A percentile compares a stretch with the other conserved stretches of the same genome.
Evolutionary conservation across 1,140 invertebrate species (phyloP).

Genomic region (Brachionus asplanchnoidis): DNA sequence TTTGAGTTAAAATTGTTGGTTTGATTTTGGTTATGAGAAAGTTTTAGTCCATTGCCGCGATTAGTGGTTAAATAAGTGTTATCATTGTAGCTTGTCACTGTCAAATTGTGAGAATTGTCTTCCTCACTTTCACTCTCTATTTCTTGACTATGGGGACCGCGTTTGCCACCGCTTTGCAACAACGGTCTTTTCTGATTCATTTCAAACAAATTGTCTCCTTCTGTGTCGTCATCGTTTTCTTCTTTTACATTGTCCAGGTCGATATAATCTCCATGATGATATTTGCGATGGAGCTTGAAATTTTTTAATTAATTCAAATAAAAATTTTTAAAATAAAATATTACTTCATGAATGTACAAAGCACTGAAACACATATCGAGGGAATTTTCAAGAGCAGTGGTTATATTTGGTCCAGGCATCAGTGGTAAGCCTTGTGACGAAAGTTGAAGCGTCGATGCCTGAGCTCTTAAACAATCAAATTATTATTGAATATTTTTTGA

Average conservation of each 20-base stretch:
- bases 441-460: slow-evolving; percentile 10
- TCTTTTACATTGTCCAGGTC: slow-evolving; percentile 35
- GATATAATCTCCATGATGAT: slow-evolving; percentile 39
- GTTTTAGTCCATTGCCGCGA: neutral
- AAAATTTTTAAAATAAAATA: neutral
- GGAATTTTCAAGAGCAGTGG: neutral
- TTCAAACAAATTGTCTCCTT: slow-evolving; percentile 2
- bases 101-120: neutral
- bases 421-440: slow-evolving; percentile 11
- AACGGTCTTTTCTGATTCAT: slow-evolving; percentile 22
- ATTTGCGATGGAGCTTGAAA: slow-evolving; percentile 26
- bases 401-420: neutral
- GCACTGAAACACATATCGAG: slow-evolving; percentile 30
- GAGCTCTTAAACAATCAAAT: neutral
- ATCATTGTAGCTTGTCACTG: neutral
- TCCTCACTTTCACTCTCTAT: neutral
- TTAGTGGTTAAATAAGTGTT: neutral
- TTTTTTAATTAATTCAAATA: neutral
- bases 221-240: slow-evolving; percentile 31
- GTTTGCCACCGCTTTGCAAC: neutral
- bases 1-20: slow-evolving; percentile 5
- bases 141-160: neutral
- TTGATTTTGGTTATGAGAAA: neutral
- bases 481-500: neutral
- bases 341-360: slow-evolving; percentile 41